Base-by-base conservation (phyloP, 2,113 vertebrate species). In the Hydrochoerus hydrochaeris region DNA sequence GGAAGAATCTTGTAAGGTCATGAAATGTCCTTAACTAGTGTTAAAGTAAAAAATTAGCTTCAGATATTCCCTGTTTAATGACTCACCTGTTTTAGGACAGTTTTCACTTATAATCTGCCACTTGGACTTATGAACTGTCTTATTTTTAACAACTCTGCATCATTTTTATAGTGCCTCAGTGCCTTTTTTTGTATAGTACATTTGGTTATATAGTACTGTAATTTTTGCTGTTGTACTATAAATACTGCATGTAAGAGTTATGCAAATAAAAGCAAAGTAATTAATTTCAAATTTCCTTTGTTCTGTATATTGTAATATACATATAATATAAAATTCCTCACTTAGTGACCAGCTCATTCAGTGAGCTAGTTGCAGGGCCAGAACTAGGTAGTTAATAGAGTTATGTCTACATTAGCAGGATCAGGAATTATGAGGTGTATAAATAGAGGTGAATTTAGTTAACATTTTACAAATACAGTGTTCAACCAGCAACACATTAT, bases 401-500 rank as follows among this genome's bases (percentile, higher is more conserved):
- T 20, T 12, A 24, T 44, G 20, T 44, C 38, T 73, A 24, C 7
- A 49, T 16, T 30, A 77, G 41, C n/a, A 57, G 20, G 28, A 58
- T 58, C 10, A 69, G 17, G 44, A 80, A 88, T 24, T 90, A 30
- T 49, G 6, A 54, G 91, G 95, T 88, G 32, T 20, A 32, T 52
- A 96, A 91, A 83, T 86, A 94, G 44, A 93, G 2, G 28, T 80
- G 81, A 85, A 88, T 13, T 86, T 96, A 58, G 28, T 86, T 96
- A 58, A 24, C 78, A 92, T 95, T 96, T 94, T 28, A 32, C 81
- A 97, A 95, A 85, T 85, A 78, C 22, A 82, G 24, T 94, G 32
- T 91, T 89, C 17, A 94, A 84, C 93, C 60, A 91, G 26, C 67
- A 93, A 91, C 92, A 92, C 97, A 90, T 67, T 95, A 95, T 77